Evolutionary conservation across 2,888 invertebrate genomes (phyloP).

Genomic region (Notodonta dromedarius): DNA sequence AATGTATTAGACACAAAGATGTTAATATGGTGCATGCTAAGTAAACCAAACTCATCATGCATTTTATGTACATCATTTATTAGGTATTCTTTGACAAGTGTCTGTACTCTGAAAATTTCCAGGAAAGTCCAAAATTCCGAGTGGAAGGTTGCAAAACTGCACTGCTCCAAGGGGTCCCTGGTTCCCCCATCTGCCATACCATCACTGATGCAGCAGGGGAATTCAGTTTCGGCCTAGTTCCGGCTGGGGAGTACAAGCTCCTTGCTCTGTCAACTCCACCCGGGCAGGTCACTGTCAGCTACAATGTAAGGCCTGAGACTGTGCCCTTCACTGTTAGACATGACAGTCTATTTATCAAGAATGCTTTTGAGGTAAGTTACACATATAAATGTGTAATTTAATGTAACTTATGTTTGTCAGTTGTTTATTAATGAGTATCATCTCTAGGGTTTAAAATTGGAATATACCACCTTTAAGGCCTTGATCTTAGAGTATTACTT

Average conservation of each 20-base stretch:
- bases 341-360: slow-evolving; percentile 85
- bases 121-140: slow-evolving; percentile 72
- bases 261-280: slow-evolving; percentile 84
- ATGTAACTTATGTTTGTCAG: too few relatives aligned
- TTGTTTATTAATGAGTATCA: too few relatives aligned
- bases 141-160: slow-evolving; percentile 85
- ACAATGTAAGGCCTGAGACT: slow-evolving; percentile 90
- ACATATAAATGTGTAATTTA: too few relatives aligned
- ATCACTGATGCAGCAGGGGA: slow-evolving; percentile 88
- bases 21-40: too few relatives aligned
- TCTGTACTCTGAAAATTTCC: slow-evolving; percentile 25
- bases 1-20: too few relatives aligned
- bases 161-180: slow-evolving; percentile 83
- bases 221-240: slow-evolving; percentile 91
- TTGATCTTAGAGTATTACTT: too few relatives aligned
- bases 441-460: too few relatives aligned
- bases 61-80: too few relatives aligned
- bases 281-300: slow-evolving; percentile 85
- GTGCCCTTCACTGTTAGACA: slow-evolving; percentile 89
- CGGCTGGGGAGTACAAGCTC: slow-evolving; percentile 91
- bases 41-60: too few relatives aligned
- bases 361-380: slow-evolving; percentile 87
- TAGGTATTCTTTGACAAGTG: too few relatives aligned
- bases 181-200: slow-evolving; percentile 89
- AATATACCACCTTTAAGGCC: too few relatives aligned